Base-by-base conservation (phyloP, 2,113 vertebrate species). In the Stercorarius parasiticus region DNA sequence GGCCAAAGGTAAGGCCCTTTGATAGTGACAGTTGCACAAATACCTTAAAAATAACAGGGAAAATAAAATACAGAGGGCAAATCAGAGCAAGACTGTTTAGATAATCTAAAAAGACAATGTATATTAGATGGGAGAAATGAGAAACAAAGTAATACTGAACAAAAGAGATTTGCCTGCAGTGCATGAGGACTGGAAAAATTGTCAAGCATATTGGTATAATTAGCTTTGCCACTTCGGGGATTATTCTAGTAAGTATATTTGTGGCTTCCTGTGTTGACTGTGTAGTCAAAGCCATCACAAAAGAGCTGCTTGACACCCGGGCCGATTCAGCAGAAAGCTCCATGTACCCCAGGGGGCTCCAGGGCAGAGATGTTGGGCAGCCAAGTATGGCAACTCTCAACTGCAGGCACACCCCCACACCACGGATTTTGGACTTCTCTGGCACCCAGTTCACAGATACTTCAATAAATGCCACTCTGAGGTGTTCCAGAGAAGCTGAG, bases 131-230 rank as follows among this genome's bases (percentile, higher is more conserved):
- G 72, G 77, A 86, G 52, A 74, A 94, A 86, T 47, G n/a, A 95
- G 95, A 97, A 71, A 70, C 58, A 38, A 92, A 95, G 79, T 71
- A 93, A 64, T 90, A 53, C 42, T 27, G 53, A 74, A 74, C 50
- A 88, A 76, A 67, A 80, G 58, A 93, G 79, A 59, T 90, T 62
- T 92, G 73, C 32, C 56, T 22, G 71, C 69, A 58, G 80, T 64
- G 94, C 78, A 61, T 17, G 79, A 88, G 70, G 94, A 86, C n/a
- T 73, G 59, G 65, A 93, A 91, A 82, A 96, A 38, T 11, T 69
- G 69, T 82, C 87, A 96, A 42, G 36, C 10, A 10, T 62, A 10
- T 62, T 83, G 72, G 43, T 69, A 29, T 72, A 82, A 59, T 52
- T 25, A 53, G 26, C 83, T 88, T 86, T 92, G 13, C 50, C n/a